Evolutionary conservation across 2,888 invertebrate genomes (phyloP).

Genomic region (Brachyopa scutellaris): DNA sequence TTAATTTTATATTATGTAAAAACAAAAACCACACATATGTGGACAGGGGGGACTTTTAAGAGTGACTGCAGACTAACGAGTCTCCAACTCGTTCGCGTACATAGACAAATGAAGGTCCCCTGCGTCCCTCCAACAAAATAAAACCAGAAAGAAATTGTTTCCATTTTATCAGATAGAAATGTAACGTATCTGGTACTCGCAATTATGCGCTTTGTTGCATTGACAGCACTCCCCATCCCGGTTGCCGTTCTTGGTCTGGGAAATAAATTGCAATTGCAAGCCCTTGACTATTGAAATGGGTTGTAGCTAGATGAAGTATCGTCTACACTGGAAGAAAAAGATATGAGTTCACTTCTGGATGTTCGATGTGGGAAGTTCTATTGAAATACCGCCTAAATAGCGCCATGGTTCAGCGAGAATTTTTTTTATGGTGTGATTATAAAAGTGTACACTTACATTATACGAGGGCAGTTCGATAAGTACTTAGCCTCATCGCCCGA

Average conservation of each 20-base stretch:
- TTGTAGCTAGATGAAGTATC: not conserved
- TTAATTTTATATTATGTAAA: constrained; percentile 19
- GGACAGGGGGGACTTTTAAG: not conserved
- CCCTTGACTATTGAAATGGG: not conserved
- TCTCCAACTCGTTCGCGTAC: not conserved
- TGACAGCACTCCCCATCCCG: constrained; percentile 5
- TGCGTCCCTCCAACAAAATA: too few species aligned
- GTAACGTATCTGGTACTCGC: not conserved
- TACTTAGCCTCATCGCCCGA: too few species aligned
- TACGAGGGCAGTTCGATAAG: too few species aligned
- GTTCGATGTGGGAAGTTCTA: too few species aligned
- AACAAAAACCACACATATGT: not conserved
- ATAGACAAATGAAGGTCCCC: not conserved
- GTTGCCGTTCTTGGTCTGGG: not conserved
- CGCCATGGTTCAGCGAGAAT: too few species aligned
- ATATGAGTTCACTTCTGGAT: too few species aligned
- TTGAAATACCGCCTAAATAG: too few species aligned
- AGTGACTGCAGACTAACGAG: not conserved
- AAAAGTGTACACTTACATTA: too few species aligned
- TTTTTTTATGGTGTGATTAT: too few species aligned
- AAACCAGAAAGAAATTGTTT: constrained; percentile 45
- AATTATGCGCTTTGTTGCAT: constrained; percentile 57
- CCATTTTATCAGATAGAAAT: constrained; percentile 18
- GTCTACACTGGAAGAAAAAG: constrained; percentile 2
- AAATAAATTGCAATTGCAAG: constrained; percentile 35